phyloP scores from a whole-genome alignment of 2,888 invertebrate genomes.

The Thymelicus acteon region DNA sequence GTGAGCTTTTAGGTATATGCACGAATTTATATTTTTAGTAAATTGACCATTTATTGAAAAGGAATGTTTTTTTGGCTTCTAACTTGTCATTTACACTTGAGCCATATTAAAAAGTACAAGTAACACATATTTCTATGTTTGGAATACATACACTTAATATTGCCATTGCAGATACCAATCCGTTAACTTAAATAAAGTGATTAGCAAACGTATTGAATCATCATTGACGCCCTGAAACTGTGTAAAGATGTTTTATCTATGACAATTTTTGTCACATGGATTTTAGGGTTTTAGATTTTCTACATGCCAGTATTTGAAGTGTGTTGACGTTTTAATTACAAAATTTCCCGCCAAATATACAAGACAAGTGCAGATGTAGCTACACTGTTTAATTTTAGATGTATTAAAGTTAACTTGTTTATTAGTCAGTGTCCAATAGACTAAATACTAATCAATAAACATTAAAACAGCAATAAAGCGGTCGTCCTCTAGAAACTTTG shows the following conservation, averaged over 20 bases:
- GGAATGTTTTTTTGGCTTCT: constrained; percentile 36
- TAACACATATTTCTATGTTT: background rate
- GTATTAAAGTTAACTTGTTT: background rate
- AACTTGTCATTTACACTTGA: constrained; percentile 5
- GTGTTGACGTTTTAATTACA: background rate
- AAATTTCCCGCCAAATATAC: background rate
- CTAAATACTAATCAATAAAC: background rate
- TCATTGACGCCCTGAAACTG: no score
- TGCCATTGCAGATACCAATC: no score
- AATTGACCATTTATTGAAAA: constrained; percentile 11
- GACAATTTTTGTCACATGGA: no score
- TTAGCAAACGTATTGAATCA: no score
- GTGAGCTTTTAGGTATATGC: constrained; percentile 52
- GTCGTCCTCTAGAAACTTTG: background rate
- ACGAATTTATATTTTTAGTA: constrained; percentile 4
- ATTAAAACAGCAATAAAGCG: background rate
- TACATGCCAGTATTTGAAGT: background rate
- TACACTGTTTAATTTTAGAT: background rate
- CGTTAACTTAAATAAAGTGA: no score
- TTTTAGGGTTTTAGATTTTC: no score
- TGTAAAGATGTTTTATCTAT: no score
- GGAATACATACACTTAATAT: background rate
- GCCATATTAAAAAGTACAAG: constrained; percentile 6
- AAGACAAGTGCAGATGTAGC: background rate
- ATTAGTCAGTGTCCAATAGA: background rate